Evolutionary conservation across 2,113 vertebrate species (phyloP).

Genomic region (Rutilus rutilus): DNA sequence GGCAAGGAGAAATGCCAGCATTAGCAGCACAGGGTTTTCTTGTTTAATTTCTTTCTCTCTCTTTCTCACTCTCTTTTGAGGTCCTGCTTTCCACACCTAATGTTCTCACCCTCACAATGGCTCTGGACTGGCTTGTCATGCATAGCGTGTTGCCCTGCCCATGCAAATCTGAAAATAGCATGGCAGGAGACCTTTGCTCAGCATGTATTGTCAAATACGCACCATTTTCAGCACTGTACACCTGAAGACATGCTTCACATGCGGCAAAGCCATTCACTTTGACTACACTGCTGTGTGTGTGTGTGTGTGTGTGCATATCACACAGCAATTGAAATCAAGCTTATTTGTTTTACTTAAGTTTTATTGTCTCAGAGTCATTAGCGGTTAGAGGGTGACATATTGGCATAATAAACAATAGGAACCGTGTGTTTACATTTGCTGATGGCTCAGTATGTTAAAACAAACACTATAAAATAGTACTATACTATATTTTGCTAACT

Average conservation of each 20-base stretch:
- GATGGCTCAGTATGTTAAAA: background rate
- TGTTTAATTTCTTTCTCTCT: conserved; percentile 1
- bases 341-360: background rate
- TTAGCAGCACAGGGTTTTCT: conserved; percentile 60
- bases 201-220: conserved; percentile 28
- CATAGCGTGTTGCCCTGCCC: conserved; percentile 25
- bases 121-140: conserved; percentile 42
- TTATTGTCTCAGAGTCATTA: conserved; percentile 4
- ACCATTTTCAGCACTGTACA: conserved; percentile 27
- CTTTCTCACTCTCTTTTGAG: conserved; percentile 17
- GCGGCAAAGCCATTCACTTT: conserved; percentile 44
- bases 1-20: conserved; percentile 63
- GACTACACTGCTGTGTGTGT: conserved; percentile 17
- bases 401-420: background rate
- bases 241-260: conserved; percentile 47
- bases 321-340: conserved; percentile 20
- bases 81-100: conserved; percentile 22
- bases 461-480: background rate
- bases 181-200: conserved; percentile 44
- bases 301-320: background rate
- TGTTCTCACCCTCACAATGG: conserved; percentile 8
- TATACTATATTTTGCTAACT: background rate
- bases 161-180: conserved; percentile 50
- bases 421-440: background rate
- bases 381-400: background rate